Base-by-base conservation (phyloP, 1,140 invertebrate species). In the Coelopa frigida region DNA sequence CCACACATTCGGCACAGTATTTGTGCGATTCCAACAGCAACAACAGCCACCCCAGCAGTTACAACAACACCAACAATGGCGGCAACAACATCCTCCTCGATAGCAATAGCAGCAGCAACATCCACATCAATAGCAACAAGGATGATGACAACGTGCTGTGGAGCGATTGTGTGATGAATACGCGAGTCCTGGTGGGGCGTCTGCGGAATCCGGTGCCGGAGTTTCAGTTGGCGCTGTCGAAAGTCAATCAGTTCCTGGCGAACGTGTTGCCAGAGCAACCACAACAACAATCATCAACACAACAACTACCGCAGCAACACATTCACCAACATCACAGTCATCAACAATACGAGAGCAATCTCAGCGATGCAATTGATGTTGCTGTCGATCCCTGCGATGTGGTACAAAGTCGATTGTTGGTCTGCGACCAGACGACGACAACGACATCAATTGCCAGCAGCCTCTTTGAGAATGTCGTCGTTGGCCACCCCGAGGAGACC, bases 221-320 rank as follows among this genome's bases (percentile, higher is more conserved):
- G 53, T 62, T 68, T 51, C 46, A 61, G 42, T 53, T 68, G 52
- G 52, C 57, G 51, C 52, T 64, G 5, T 12, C 27, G 33, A n/a
- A n/a, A n/a, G n/a, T 33, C n/a, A n/a, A n/a, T 33, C n/a, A 33
- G n/a, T 17, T 33, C 31, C n/a, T 33, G 4, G 17, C 31, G n/a
- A 33, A 33, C 17, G n/a, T 14, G 31, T 17, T 33, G 31, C 31
- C 31, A 33, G n/a, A 20, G 14, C 17, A 29, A 12, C 22, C 23
- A 12, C 41, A 31, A 11, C 43, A 12, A 24, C 43, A 33, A n/a
- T 10, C 33, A 10, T 35, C 6, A 20, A 35, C 5, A 35, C 33
- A 35, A 35, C 33, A 35, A 35, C 4, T 35, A 35, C 5, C 20
- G 20, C 12, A 10, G 20, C 33, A 35, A 35, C 33, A 35, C 33